Evolutionary conservation across 2,113 vertebrate genomes (phyloP), one percentile per base, ranked within the genome.

Genomic region (Menura novaehollandiae): DNA sequence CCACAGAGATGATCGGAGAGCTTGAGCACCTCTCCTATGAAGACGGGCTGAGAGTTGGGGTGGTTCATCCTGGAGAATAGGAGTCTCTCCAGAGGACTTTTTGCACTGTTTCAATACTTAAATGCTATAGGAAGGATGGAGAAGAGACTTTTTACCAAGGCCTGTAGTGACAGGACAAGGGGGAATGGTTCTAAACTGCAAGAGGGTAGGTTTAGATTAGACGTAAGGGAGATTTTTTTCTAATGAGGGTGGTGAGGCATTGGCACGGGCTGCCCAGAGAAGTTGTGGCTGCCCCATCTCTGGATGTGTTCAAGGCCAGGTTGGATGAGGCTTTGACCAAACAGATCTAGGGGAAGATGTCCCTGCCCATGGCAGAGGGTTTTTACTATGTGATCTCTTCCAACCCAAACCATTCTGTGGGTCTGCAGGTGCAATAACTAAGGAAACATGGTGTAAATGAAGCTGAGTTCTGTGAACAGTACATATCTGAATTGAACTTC

Each of bases 271-370:
- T 79, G 12, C n/a, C 27, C 4, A 7, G 51, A 23, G 23, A 49
- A 68, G 7, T 0, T 8, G 2, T 27, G 44, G 20, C 5, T 59
- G 32, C 5, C 5, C 21, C 4, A 1, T 68, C 21, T 3, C 3
- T 56, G 68, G 7, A 13, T 13, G 7, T 27, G 68, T 33, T 44
- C 18, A 15, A 26, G 35, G 44, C 3, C 22, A 9, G n/a, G 24
- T 1, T 68, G 37, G 30, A 11, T 18, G 30, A 27, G 26, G 13
- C 32, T 37, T 17, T 56, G 37, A 14, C 41, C 41, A 56, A 2
- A 5, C 3, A 64, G 59, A 3, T 27, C 0, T 9, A n/a, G 13
- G 22, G 28, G 23, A 21, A 52, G 56, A 13, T 62, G 18, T 11
- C 15, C 26, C 51, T 69, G 88, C 12, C 28, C 22, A 0, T 15